Evolutionary conservation across 2,113 vertebrate species (phyloP), one percentile per base, ranked within the genome.

Genomic region (Dipodomys merriami): DNA sequence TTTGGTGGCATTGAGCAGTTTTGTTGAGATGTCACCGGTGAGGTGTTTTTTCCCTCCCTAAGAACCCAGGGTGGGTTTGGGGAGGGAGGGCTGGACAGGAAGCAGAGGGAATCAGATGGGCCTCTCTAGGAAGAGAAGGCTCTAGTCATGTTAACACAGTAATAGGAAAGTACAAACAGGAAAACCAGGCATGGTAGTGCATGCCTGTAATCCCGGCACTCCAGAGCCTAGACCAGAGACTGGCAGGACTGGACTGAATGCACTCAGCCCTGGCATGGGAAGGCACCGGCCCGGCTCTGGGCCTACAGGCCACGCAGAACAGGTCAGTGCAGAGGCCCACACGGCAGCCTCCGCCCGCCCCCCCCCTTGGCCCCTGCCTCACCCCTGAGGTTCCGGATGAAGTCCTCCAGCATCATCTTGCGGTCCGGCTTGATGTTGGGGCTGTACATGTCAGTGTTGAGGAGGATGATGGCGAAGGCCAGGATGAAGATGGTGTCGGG

Each of bases 381-480:
- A 99, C 99, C 99, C 98, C 99, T 98, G 20, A 99, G 98, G 97
- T 99, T 99, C 89, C 99, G 99, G 95, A 99, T 99, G 93, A 99
- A 99, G 97, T 99, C 99, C 90, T 99, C 99, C 13, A 99, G 98
- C 98, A 99, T 99, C 99, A 99, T 99, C 98, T 99, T 99, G 93
- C 99, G 98, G 97, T 99, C 99, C 0, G 99, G 99, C 97, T 99
- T 99, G 96, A 99, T 99, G 98, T 99, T 99, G 91, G 99, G 99
- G 23, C 99, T 99, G 97, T 99, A 99, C 99, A 99, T 99, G 97
- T 99, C 99, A 0, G 99, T 99, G 98, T 99, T 99, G 97, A 99
- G 99, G 12, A 99, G 99, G 96, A 99, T 99, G 97, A 99, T 98
- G 69, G 99, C 99, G 1, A 99, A 99, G 93, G 99, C 99, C 97